phyloP scores from a whole-genome alignment of 2,888 invertebrate genomes.

The Polyommatus icarus region DNA sequence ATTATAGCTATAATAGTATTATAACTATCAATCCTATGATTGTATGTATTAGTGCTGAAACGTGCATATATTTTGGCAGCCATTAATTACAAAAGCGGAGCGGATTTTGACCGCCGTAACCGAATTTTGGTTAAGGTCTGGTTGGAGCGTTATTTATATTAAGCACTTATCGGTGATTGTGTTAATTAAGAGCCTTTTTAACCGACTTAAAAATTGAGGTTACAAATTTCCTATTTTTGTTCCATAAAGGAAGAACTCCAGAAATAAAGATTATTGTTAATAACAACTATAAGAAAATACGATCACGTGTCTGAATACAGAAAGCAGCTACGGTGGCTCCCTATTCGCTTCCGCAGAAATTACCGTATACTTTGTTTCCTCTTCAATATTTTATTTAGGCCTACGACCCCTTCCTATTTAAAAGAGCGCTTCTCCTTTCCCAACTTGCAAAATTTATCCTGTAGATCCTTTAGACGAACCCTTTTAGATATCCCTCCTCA shows the following conservation, averaged over 20 bases:
- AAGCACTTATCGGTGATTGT: not conserved
- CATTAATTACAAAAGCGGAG: constrained; percentile 12
- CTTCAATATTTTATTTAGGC: no score
- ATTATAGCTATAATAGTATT: not conserved
- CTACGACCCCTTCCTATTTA: no score
- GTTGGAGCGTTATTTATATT: not conserved
- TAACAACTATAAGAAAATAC: constrained; percentile 2
- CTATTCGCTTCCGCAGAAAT: no score
- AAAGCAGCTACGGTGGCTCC: no score
- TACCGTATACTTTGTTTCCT: no score
- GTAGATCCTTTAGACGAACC: no score
- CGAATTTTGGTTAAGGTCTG: constrained; percentile 5
- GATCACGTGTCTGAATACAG: no score
- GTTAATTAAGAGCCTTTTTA: not conserved
- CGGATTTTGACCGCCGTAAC: constrained; percentile 1
- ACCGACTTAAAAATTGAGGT: not conserved
- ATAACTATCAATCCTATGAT: not conserved
- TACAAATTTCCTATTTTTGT: not conserved
- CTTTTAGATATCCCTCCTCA: no score
- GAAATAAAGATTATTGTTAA: not conserved
- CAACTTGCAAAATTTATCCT: no score
- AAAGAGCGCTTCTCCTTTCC: no score
- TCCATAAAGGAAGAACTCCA: no score
- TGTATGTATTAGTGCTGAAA: not conserved
- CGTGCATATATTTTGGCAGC: not conserved